Base-by-base conservation (phyloP, 2,888 invertebrate genomes). In the Nemotelus pantherinus region DNA sequence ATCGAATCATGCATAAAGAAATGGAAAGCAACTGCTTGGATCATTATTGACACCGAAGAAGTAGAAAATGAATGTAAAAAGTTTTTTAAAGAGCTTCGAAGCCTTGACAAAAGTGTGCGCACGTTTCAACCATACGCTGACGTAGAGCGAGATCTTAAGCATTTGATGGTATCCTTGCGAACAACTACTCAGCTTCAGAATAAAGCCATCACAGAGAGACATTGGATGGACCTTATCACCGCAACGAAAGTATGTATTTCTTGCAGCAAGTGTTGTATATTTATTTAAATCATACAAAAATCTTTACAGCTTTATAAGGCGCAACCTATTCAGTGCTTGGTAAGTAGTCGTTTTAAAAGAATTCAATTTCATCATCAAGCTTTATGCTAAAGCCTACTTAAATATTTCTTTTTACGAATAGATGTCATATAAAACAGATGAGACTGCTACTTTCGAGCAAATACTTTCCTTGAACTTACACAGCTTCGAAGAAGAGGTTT, bases 1-100 rank as follows among this genome's bases (percentile, higher is more conserved):
- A 94, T 97, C 75, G 90, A 92, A 84, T 93, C 94, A 10, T 94
- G 93, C 82, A 92, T 98, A 81, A 92, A 94, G 80, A 94, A 95
- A 85, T 98, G 98, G 98, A 96, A 97, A 87, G 93, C 92, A 79
- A 97, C 97, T 0, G 92, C 93, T 6, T 98, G 98, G 98, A 93
- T 93, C 83, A 94, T 93, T 84, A 95, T 98, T 81, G 97, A 98
- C 84, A 95, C 97, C 3, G 98, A 98, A 84, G 93, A 93, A 81
- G 96, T 98, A 94, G 98, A 98, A 85, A 93, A 95, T 87, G 97
- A 98, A 85, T 95, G 97, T 88, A 98, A 98, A 88, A 93, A 95
- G 83, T 95, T 97, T 85, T 92, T 94, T 0, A 96, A 96, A 85
- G 96, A 96, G 83, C 88, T 96, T 74, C 90, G 95, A 82, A 91